These are phyloP conservation scores for Argyrosomus regius DNA, from an alignment of 2,797 vertebrate genomes.

Conservation along the genomic window DNA sequence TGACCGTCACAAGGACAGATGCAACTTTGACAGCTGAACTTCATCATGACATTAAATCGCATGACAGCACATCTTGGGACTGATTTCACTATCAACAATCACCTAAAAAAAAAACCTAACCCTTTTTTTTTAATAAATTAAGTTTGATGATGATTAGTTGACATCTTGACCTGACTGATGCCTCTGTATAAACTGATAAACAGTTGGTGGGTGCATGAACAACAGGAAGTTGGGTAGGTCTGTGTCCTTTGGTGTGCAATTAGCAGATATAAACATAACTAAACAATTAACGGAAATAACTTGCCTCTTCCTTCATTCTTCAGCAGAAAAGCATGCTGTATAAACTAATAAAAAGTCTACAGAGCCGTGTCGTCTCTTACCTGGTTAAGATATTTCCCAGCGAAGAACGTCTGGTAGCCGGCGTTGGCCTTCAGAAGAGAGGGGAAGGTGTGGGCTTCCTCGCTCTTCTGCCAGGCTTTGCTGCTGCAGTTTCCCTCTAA, in stretches of 20 bases:
- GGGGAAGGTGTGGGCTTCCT: slow-evolving; percentile 92
- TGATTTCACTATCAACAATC: not conserved
- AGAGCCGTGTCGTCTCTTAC: slow-evolving; percentile 66
- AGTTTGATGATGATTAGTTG: no score
- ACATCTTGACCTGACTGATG: no score
- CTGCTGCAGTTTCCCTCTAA: slow-evolving; percentile 98
- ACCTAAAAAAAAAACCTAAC: not conserved
- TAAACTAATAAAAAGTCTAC: not conserved
- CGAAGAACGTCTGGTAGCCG: slow-evolving; percentile 97
- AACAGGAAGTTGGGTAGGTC: slow-evolving; percentile 16
- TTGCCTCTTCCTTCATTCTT: not conserved
- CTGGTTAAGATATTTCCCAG: slow-evolving; percentile 98
- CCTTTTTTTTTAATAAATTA: not conserved
- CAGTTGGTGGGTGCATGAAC: not conserved
- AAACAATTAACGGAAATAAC: not conserved
- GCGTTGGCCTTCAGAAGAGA: slow-evolving; percentile 86
- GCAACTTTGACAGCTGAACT: not conserved
- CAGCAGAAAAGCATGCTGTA: not conserved
- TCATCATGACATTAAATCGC: not conserved
- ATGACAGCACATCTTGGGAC: slow-evolving; percentile 7
- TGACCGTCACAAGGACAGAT: slow-evolving; percentile 18
- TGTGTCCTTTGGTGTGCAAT: slow-evolving; percentile 4
- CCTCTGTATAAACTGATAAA: not conserved
- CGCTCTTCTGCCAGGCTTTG: slow-evolving; percentile 94
- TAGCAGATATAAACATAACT: not conserved